These are phyloP conservation scores for Athalia circularis DNA, from an alignment of 2,888 invertebrate species.

Conservation along the genomic window DNA sequence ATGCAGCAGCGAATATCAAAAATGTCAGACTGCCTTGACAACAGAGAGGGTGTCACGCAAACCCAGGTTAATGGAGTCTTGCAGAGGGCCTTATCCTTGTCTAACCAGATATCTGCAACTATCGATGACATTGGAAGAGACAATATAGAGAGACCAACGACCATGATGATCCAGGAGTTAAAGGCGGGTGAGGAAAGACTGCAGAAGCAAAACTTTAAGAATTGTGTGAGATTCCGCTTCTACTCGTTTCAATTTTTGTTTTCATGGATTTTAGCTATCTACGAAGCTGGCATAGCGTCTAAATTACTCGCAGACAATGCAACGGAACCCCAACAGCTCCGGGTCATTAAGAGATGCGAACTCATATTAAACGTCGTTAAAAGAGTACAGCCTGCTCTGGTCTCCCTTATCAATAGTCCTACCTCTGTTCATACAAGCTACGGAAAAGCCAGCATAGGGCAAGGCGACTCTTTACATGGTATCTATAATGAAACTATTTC, in stretches of 20 bases:
- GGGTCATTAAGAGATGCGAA: constrained; percentile 71
- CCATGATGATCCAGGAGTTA: constrained; percentile 68
- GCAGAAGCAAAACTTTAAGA: constrained; percentile 5
- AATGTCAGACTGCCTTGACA: constrained; percentile 68
- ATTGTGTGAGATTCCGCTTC: not conserved
- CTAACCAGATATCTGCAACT: constrained; percentile 66
- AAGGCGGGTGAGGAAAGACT: constrained; percentile 65
- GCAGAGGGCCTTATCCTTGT: constrained; percentile 66
- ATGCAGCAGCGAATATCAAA: constrained; percentile 64
- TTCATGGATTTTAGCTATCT: constrained; percentile 62
- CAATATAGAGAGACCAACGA: constrained; percentile 66
- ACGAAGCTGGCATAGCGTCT: constrained; percentile 67
- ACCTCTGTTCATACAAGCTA: constrained; percentile 58
- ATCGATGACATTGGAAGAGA: constrained; percentile 68
- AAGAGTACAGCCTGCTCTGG: constrained; percentile 66
- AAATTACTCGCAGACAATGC: constrained; percentile 65
- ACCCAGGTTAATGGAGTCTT: constrained; percentile 65
- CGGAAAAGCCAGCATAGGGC: constrained; percentile 58
- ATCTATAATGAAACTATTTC: constrained; percentile 40
- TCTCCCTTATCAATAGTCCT: constrained; percentile 65
- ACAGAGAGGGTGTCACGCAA: constrained; percentile 64
- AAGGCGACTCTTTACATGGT: constrained; percentile 61
- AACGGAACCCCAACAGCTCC: constrained; percentile 68
- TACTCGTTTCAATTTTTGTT: not conserved
- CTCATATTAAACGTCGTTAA: constrained; percentile 68